phyloP scores from a whole-genome alignment of 2,113 vertebrate genomes.

The Elachura formosa region DNA sequence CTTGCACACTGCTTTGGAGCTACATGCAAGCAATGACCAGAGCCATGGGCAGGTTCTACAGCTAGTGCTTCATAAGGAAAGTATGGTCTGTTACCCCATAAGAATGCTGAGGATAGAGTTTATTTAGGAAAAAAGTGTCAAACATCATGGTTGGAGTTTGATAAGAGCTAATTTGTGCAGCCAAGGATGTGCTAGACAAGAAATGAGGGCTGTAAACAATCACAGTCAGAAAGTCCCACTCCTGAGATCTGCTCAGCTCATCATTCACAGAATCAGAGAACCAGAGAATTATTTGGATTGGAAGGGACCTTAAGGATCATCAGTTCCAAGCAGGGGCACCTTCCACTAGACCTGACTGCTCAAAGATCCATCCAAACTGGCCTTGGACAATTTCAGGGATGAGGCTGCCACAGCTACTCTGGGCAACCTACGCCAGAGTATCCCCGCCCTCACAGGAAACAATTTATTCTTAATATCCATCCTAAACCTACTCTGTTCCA shows the following conservation, averaged over 20 bases:
- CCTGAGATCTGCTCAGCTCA: neutral
- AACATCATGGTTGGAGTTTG: neutral
- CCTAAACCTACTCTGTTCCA: neutral
- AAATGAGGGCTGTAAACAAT: neutral
- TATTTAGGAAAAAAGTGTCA: neutral
- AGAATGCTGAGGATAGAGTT: neutral
- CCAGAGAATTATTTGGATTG: neutral
- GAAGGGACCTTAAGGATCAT: neutral
- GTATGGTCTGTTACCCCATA: neutral
- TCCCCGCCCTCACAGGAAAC: neutral
- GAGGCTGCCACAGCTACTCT: neutral
- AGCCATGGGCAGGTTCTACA: neutral
- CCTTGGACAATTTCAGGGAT: neutral
- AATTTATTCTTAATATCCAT: neutral
- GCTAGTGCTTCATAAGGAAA: neutral
- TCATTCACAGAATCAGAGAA: neutral
- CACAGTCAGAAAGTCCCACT: neutral
- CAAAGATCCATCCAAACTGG: neutral
- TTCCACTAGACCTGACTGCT: neutral
- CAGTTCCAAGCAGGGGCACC: neutral
- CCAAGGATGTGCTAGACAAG: neutral
- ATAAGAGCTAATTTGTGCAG: neutral
- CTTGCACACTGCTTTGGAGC: neutral
- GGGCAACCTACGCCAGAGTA: neutral
- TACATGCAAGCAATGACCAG: fast-evolving